Percentiles rank a stretch among this genome's conserved stretches.
Conservation (phyloP, 2,888 invertebrate species). For the Spodoptera littoralis region DNA sequence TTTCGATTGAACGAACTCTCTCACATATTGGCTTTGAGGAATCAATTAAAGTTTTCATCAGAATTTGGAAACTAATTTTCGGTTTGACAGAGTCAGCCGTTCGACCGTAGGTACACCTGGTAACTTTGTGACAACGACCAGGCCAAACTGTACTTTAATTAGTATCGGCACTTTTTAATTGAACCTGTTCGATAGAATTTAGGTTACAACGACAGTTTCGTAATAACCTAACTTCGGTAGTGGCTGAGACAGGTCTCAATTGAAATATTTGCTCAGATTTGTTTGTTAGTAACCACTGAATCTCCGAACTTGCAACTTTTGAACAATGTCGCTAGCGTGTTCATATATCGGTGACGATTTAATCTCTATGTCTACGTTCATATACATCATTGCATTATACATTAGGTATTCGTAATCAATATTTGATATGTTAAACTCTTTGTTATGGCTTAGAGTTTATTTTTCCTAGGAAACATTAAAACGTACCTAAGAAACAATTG, state of each 20-base stretch:
- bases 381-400: no score
- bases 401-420: no score
- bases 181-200: slow-evolving; percentile 48
- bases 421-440: no score
- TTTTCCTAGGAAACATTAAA: no score
- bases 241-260: slow-evolving; percentile 33
- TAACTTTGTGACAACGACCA: slow-evolving; percentile 72
- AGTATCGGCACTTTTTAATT: slow-evolving; percentile 78
- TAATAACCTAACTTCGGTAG: slow-evolving; percentile 37
- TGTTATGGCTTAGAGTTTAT: no score
- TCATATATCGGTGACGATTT: no score
- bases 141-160: slow-evolving; percentile 69
- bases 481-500: no score
- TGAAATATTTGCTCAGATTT: slow-evolving; percentile 15
- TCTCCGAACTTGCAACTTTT: background rate
- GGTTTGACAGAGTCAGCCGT: slow-evolving; percentile 85
- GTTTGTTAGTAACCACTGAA: background rate
- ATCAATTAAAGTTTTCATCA: slow-evolving; percentile 88
- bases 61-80: slow-evolving; percentile 86
- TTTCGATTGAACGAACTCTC: slow-evolving; percentile 75
- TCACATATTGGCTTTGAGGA: slow-evolving; percentile 83
- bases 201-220: slow-evolving; percentile 45
- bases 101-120: slow-evolving; percentile 70
- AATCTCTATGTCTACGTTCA: background rate
- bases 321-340: background rate